Evolutionary conservation across 2,113 vertebrate genomes (phyloP).

Genomic region (Hystrix cristata): DNA sequence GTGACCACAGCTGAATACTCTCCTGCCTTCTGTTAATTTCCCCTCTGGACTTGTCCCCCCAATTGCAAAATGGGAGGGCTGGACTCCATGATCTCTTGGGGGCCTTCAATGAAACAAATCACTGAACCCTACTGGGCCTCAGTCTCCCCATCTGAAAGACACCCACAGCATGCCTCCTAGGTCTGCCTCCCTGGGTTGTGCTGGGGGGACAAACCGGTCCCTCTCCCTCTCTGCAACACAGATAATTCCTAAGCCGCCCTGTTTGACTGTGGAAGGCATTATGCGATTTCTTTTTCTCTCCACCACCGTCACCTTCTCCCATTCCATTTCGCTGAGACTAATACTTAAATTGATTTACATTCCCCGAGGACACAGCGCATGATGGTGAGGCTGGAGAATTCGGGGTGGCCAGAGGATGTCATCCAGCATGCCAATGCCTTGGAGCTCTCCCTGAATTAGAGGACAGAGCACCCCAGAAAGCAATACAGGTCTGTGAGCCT

Average conservation of each 20-base stretch:
- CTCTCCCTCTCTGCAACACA: constrained; percentile 10
- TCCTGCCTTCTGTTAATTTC: neutral
- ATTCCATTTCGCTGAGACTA: constrained; percentile 84
- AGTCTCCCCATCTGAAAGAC: constrained; percentile 49
- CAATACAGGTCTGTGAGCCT: neutral
- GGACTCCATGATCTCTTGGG: neutral
- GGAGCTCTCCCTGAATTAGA: neutral
- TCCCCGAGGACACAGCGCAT: constrained; percentile 70
- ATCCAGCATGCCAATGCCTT: constrained; percentile 11
- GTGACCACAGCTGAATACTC: neutral
- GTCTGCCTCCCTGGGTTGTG: neutral
- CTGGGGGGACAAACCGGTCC: neutral
- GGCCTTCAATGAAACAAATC: neutral
- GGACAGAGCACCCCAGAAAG: neutral
- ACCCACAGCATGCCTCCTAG: neutral
- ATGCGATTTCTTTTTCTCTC: constrained; percentile 71
- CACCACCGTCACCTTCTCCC: constrained; percentile 77
- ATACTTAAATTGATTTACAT: constrained; percentile 86
- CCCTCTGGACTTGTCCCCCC: neutral
- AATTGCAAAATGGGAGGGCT: neutral
- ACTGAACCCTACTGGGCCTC: neutral
- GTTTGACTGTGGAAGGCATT: constrained; percentile 67
- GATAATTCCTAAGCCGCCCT: constrained; percentile 66
- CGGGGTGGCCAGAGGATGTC: constrained; percentile 73
- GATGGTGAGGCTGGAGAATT: constrained; percentile 73